These are phyloP conservation scores for Camponotus fellah DNA, from an alignment of 2,888 invertebrate genomes.

Conservation along the genomic window DNA sequence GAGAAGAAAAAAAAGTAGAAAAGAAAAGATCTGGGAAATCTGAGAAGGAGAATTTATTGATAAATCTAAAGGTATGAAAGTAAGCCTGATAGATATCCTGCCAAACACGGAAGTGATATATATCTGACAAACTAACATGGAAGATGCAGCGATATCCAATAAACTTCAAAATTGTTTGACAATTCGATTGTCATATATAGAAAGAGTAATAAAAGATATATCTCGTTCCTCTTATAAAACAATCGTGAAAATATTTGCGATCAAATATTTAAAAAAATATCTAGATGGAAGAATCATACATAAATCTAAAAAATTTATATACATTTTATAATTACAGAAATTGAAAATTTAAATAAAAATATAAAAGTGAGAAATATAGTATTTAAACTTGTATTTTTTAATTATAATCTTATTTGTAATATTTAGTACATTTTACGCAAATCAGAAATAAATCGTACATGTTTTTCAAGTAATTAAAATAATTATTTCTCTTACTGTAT, in stretches of 20 bases:
- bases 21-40: neutral
- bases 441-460: too few relatives aligned
- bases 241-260: neutral
- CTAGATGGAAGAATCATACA: neutral
- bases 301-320: neutral
- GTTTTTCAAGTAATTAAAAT: too few relatives aligned
- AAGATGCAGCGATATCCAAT: slow-evolving; percentile 57
- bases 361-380: too few relatives aligned
- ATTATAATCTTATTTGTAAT: too few relatives aligned
- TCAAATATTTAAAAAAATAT: slow-evolving; percentile 24
- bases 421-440: too few relatives aligned
- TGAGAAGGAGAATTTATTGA: slow-evolving; percentile 5
- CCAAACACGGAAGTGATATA: slow-evolving; percentile 24
- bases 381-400: too few relatives aligned
- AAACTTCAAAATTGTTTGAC: slow-evolving; percentile 21
- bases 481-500: too few relatives aligned
- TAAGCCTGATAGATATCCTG: slow-evolving; percentile 56
- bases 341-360: neutral
- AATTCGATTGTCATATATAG: slow-evolving; percentile 10
- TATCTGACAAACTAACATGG: slow-evolving; percentile 39
- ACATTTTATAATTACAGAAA: neutral
- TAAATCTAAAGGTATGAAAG: slow-evolving; percentile 40
- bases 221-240: slow-evolving; percentile 19
- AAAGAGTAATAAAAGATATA: slow-evolving; percentile 42
- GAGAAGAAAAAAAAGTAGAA: neutral